Base-by-base conservation (phyloP, 2,888 invertebrate genomes). In the Taphrorychus bicolor region DNA sequence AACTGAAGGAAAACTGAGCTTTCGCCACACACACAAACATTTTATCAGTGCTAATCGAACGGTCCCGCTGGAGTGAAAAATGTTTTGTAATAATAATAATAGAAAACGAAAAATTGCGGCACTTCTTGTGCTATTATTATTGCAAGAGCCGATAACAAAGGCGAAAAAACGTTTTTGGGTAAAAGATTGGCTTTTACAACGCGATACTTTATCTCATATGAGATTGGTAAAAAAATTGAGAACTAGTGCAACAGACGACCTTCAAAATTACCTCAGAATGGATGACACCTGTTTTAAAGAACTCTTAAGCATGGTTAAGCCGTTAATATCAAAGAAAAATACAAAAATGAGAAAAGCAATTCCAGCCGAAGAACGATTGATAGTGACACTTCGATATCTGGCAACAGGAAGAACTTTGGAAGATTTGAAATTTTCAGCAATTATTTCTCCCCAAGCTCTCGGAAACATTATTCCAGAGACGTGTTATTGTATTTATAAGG, bases 381-480 rank as follows among this genome's bases (percentile, higher is more conserved):
- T 59, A 22, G 66, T 21, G 5, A 63, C 57, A 2, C 23, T 60
- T 18, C 14, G 22, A 18, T 60, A 32, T 58, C 22, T 63, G 42
- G 71, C 72, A 21, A 72, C 72, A 56, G 73, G 76, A 23, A 72
- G 70, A 48, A 73, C 66, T 23, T 76, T 70, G 52, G 71, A 76
- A 71, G 71, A 72, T 53, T 24, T 72, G 18, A 69, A 72, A 64
- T 71, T 52, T 51, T 52, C 69, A 42, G 58, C 69, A 18, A 42
- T 57, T 22, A 71, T 69, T 41, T 72, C 68, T 9, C 54, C 63
- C 32, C 69, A 69, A 59, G 68, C 72, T 11, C 56, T 70, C 11
- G 59, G 71, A 7, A 14, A 48, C 5, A 70, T 70, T 45, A 66
- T 72, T 41, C 71, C 65, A 60, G 21, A n/a, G n/a, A n/a, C n/a